phyloP scores from a whole-genome alignment of 2,888 invertebrate species.

The Dorcus parallelipipedus region DNA sequence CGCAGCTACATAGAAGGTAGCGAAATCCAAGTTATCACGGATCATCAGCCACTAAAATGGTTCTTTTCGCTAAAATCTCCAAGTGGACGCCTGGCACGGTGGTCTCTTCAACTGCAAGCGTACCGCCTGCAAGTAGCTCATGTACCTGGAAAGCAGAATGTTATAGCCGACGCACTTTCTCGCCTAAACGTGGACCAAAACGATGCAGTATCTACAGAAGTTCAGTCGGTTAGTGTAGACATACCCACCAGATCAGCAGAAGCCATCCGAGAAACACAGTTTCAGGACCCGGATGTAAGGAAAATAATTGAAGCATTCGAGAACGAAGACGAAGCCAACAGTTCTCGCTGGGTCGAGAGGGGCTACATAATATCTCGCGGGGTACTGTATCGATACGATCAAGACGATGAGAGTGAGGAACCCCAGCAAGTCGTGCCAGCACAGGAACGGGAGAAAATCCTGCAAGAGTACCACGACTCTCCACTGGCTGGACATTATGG shows the following conservation, averaged over 20 bases:
- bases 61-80: slow-evolving; percentile 22
- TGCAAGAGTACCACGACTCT: slow-evolving; percentile 16
- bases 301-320: slow-evolving; percentile 18
- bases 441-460: not conserved
- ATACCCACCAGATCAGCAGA: slow-evolving; percentile 1
- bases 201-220: not conserved
- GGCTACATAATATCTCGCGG: not conserved
- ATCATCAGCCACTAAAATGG: no score
- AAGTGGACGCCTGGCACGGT: not conserved
- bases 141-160: not conserved
- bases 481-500: slow-evolving; percentile 21
- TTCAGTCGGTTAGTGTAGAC: not conserved
- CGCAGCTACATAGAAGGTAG: no score
- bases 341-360: slow-evolving; percentile 2
- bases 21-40: no score
- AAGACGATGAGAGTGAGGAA: slow-evolving; percentile 24
- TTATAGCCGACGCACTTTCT: not conserved
- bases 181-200: not conserved
- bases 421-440: slow-evolving; percentile 20
- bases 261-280: slow-evolving; percentile 12
- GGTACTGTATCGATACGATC: not conserved
- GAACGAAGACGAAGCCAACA: not conserved
- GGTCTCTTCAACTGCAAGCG: not conserved
- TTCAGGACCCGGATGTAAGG: slow-evolving; percentile 21
- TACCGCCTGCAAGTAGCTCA: not conserved